Evolutionary conservation across 2,797 vertebrate species (phyloP), one percentile per base, ranked within the genome.

Genomic region (Salmo trutta): DNA sequence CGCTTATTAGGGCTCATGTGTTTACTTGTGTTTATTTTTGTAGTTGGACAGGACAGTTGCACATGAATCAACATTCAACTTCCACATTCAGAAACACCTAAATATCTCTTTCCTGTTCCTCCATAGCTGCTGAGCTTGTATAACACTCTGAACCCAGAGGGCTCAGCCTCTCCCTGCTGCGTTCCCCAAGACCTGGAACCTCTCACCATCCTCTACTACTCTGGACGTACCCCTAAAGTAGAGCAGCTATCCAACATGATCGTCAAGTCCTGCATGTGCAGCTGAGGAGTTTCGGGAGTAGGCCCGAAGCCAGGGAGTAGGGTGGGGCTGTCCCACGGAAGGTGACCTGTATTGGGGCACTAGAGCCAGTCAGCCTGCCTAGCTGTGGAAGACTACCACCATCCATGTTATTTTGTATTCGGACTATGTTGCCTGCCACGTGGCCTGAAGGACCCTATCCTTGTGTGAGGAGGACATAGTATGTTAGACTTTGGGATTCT

Each of bases 181-280:
- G 96, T 98, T 74, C 96, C 97, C 67, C 96, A 97, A 85, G 97
- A 98, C 89, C 91, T 98, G 89, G 97, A 97, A 84, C 96, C 97
- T 1, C 95, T 98, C 84, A 98, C 97, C 78, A 98, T 98, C 91
- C 94, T 98, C 88, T 98, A 98, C 92, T 98, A 98, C 81, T 95
- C 97, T 0, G 96, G 97, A 87, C 95, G 97, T 73, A 96, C 96
- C 75, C 97, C 97, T 74, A 98, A 98, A 93, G 97, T 99, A 0
- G 97, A 99, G 91, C 97, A 99, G 84, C 96, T 99, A 81, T 98
- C 97, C 84, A 98, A 99, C 41, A 47, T 47, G 97, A 96, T 99
- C 0, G 97, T 99, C 78, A 99, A 98, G 90, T 99, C 97, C 75
- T 99, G 97, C 94, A 98, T 98, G 88, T 99, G 97, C 93, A 98